Conservation (phyloP, 1,140 invertebrate genomes). For the Phymorhynchus buccinoides region DNA sequence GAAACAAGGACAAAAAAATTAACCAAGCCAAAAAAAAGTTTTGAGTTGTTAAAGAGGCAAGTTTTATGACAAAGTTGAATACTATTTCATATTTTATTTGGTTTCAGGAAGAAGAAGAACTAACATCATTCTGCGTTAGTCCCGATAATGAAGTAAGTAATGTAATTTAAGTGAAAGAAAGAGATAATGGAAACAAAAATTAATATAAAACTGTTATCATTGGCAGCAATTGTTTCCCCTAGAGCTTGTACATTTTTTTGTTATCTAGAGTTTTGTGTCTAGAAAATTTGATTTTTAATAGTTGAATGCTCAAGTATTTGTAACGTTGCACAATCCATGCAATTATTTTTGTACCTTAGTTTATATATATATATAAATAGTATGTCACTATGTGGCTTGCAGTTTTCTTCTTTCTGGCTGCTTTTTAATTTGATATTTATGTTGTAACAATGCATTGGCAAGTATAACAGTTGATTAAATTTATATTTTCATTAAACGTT, state of each 20-base stretch:
- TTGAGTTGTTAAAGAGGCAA: no score
- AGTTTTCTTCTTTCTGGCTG: no score
- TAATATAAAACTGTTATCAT: neutral
- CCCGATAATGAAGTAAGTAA: conserved; percentile 76
- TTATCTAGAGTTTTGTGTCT: neutral
- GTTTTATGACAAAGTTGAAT: neutral
- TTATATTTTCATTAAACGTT: no score
- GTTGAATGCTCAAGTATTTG: no score
- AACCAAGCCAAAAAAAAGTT: neutral
- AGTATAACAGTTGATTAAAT: no score
- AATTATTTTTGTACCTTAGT: no score
- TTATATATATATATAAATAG: no score
- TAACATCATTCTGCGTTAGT: conserved; percentile 81
- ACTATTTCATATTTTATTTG: conserved; percentile 14
- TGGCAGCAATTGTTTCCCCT: neutral
- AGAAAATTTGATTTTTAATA: neutral
- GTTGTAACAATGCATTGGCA: no score
- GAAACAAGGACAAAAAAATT: neutral
- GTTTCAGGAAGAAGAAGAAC: conserved; percentile 80
- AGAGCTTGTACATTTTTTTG: neutral
- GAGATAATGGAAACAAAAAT: neutral
- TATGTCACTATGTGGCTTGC: no score
- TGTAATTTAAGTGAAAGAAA: neutral
- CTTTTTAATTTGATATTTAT: no score
- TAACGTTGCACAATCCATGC: no score